A percentile compares a stretch with the other conserved stretches of the same genome.
phyloP scores from a whole-genome alignment of 1,140 invertebrate genomes.

The Sinonovacula constricta region DNA sequence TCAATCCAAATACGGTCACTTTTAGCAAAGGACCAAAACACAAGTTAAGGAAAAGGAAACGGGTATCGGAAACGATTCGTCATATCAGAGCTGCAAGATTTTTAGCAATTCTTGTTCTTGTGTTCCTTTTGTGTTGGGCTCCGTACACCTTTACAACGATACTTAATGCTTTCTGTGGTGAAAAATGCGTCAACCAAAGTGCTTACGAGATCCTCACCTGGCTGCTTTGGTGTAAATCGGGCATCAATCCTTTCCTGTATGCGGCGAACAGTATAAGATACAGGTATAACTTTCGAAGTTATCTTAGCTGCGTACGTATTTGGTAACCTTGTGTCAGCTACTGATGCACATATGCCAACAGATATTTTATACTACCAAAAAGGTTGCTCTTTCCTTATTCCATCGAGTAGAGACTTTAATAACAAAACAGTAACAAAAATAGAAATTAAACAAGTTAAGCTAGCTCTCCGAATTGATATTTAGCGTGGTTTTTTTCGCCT shows the following conservation, averaged over 20 bases:
- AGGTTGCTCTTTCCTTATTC: too few species aligned
- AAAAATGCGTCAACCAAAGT: conserved; percentile 50
- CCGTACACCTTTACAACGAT: conserved; percentile 63
- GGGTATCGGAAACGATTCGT: conserved; percentile 5
- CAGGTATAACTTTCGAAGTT: conserved; percentile 50
- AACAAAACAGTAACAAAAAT: too few species aligned
- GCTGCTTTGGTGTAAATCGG: conserved; percentile 69
- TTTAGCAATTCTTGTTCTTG: conserved; percentile 58
- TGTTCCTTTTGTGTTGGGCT: conserved; percentile 59
- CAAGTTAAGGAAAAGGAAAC: not conserved
- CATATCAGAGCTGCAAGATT: conserved; percentile 60
- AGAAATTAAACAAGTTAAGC: too few species aligned
- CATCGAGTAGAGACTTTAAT: too few species aligned
- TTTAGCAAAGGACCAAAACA: too few species aligned
- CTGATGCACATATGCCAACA: too few species aligned
- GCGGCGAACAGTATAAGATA: conserved; percentile 60
- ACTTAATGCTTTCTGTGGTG: conserved; percentile 59
- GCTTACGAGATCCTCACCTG: conserved; percentile 67
- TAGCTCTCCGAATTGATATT: too few species aligned
- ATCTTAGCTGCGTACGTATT: too few species aligned
- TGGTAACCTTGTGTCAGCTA: too few species aligned
- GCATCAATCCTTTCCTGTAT: conserved; percentile 72
- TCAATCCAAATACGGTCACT: too few species aligned
- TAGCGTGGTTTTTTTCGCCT: too few species aligned
- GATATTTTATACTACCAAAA: too few species aligned